Evolutionary conservation across 2,113 vertebrate genomes (phyloP).

Genomic region (Canis aureus): DNA sequence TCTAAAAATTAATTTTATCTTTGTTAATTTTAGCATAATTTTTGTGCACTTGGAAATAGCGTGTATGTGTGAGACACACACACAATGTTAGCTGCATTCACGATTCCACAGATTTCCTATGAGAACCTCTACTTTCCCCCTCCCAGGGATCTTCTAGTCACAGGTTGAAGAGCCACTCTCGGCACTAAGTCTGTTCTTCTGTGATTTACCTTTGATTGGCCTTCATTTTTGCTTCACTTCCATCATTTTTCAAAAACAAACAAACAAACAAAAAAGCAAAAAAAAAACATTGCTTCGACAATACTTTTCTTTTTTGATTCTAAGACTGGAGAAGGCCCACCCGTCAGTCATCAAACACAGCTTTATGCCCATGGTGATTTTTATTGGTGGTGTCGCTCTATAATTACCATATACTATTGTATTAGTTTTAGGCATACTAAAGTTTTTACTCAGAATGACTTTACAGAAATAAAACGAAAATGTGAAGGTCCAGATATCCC

Average conservation of each 20-base stretch:
- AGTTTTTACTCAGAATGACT: slow-evolving; percentile 24
- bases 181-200: background rate
- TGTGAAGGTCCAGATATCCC: background rate
- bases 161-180: background rate
- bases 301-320: background rate
- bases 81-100: background rate
- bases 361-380: background rate
- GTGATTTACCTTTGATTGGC: background rate
- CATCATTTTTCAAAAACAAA: background rate
- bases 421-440: background rate
- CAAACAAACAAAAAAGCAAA: background rate
- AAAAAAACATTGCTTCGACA: background rate
- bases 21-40: background rate
- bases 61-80: background rate
- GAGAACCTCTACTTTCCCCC: background rate
- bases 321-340: background rate
- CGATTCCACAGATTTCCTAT: background rate
- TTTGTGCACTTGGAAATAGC: background rate
- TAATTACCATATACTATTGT: background rate
- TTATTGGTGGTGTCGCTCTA: background rate
- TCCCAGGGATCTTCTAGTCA: background rate
- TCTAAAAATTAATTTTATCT: background rate
- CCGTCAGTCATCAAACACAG: background rate
- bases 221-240: background rate
- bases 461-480: background rate